Base-by-base conservation (phyloP, 2,797 vertebrate species). In the Ptychadena robeensis region DNA sequence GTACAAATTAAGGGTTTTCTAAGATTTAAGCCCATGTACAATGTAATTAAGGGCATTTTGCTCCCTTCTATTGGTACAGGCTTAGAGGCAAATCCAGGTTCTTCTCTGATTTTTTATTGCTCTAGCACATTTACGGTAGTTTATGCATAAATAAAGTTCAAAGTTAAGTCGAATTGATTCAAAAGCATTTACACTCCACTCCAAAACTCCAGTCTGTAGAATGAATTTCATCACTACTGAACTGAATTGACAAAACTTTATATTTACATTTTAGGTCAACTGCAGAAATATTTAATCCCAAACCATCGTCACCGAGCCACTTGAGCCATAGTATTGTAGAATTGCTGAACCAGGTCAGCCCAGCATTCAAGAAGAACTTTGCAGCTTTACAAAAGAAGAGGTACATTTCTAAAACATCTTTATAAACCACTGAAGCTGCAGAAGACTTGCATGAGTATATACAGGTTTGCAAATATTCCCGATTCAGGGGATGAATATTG, bases 261-360 rank as follows among this genome's bases (percentile, higher is more conserved):
- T 34, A 34, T 73, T 63, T 74, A 27, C 30, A 38, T 69, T 75
- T 28, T 27, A 85, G 83, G 40, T 85, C 83, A 10, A 80, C 83
- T 64, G 57, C 78, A 76, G 83, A 85, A 57, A 37, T 80, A 18
- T 85, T 85, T 44, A 85, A 85, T 48, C 83, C 83, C 35, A 85
- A 85, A 76, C 83, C 83, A 38, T 78, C 78, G n/a, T 70, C 83
- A 53, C 83, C 83, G 37, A 85, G 83, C n/a, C 78, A 85, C 66
- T 32, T 85, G 53, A 44, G 65, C 30, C 83, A 85, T 59, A 85
- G 78, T 85, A 80, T 85, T 71, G 78, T 85, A 25, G 83, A 85
- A 25, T 32, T 85, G 57, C 63, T 85, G 31, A 85, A 76, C 37
- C 83, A 85, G 18, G 65, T 80, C 67, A 85, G 83, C 66, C 72